These are phyloP conservation scores for Troglohyphantes excavatus DNA, from an alignment of 2,888 invertebrate species.

Conservation along the genomic window DNA sequence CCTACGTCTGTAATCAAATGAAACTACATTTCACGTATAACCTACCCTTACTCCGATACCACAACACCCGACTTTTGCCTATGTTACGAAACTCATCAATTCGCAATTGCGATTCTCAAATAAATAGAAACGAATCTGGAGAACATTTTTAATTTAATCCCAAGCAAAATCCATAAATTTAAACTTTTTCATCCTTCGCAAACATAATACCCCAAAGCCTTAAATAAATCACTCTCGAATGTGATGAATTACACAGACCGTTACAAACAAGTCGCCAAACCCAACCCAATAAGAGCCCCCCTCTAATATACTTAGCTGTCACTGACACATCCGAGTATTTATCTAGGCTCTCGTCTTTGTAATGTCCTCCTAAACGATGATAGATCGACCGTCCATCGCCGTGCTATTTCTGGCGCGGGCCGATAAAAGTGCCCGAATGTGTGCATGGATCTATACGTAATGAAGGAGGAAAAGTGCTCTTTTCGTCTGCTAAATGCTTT, in stretches of 20 bases:
- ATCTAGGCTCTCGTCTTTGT: not conserved
- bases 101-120: too few relatives aligned
- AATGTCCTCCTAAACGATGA: slow-evolving; percentile 4
- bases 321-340: not conserved
- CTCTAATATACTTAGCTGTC: not conserved
- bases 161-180: not conserved
- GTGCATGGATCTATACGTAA: not conserved
- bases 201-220: not conserved
- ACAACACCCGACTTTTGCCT: too few relatives aligned
- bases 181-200: not conserved
- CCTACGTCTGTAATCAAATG: too few relatives aligned
- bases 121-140: too few relatives aligned
- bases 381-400: not conserved
- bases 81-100: too few relatives aligned
- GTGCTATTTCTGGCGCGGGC: not conserved
- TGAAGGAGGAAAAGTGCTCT: not conserved
- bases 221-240: not conserved
- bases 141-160: not conserved
- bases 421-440: not conserved
- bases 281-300: not conserved
- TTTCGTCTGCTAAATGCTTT: not conserved
- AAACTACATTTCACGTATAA: too few relatives aligned
- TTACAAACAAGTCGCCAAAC: not conserved
- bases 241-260: not conserved
- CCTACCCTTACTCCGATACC: too few relatives aligned